Evolutionary conservation across 1,140 invertebrate genomes (phyloP).

Genomic region (roundworm (Caenorhabditis elegans)): DNA sequence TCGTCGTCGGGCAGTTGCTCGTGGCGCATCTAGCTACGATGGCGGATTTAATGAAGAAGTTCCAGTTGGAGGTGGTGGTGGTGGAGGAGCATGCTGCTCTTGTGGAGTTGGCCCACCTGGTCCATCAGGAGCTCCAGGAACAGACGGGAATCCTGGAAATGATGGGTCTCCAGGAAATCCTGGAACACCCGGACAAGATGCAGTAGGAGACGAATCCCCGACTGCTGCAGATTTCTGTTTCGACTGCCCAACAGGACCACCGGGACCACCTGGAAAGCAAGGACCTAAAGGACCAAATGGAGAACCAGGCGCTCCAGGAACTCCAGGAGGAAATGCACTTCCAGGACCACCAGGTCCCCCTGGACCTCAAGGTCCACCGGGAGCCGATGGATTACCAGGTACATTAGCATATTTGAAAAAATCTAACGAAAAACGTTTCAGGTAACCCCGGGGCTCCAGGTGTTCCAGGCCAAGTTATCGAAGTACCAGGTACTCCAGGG

Average conservation of each 20-base stretch:
- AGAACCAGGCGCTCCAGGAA: conserved; percentile 11
- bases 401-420: not conserved
- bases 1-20: not conserved
- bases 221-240: conserved; percentile 31
- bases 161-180: conserved; percentile 38
- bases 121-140: conserved; percentile 35
- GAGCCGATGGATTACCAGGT: conserved; percentile 5
- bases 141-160: conserved; percentile 36
- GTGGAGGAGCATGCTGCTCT: not conserved
- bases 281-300: conserved; percentile 30
- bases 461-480: conserved; percentile 35
- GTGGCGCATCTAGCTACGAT: not conserved
- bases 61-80: not conserved
- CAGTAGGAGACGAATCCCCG: not conserved
- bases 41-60: not conserved
- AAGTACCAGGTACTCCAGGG: conserved; percentile 33
- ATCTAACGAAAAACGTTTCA: not conserved
- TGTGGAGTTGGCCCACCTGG: conserved; percentile 29
- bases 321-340: not conserved
- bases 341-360: conserved; percentile 40
- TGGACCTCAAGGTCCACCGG: conserved; percentile 33
- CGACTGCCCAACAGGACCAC: conserved; percentile 27
- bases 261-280: not conserved
- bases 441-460: conserved; percentile 31
- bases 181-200: conserved; percentile 18